A percentile compares a stretch with the other conserved stretches of the same genome.
These are phyloP conservation scores for Allobates femoralis DNA, from an alignment of 2,797 vertebrate species.

Conservation along the genomic window DNA sequence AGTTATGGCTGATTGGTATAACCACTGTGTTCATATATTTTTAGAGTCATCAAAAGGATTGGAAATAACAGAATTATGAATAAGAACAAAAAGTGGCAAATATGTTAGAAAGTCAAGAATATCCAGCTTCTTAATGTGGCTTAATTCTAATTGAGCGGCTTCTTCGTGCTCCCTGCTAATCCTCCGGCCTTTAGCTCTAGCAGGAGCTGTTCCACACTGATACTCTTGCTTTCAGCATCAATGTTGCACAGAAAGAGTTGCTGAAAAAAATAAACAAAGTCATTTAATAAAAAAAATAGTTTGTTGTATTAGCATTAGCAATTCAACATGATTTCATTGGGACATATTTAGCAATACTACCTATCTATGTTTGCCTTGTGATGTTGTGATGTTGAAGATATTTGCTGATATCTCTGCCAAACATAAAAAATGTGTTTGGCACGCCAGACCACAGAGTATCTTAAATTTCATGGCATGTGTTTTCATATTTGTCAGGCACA, in stretches of 20 bases:
- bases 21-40: conserved; percentile 67
- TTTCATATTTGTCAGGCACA: too few relatives aligned
- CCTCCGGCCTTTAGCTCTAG: conserved; percentile 77
- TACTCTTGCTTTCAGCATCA: conserved; percentile 65
- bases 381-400: too few relatives aligned
- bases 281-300: neutral
- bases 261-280: conserved; percentile 63
- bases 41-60: conserved; percentile 72
- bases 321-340: neutral
- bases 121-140: conserved; percentile 70
- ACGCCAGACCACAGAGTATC: too few relatives aligned
- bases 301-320: neutral
- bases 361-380: too few relatives aligned
- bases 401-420: too few relatives aligned
- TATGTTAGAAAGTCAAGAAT: conserved; percentile 77
- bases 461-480: too few relatives aligned
- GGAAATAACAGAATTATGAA: conserved; percentile 75
- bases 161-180: conserved; percentile 71
- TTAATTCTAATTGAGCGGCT: conserved; percentile 68
- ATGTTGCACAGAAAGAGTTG: conserved; percentile 75
- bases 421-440: too few relatives aligned
- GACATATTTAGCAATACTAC: neutral
- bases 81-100: conserved; percentile 78
- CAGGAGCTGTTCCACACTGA: conserved; percentile 76
- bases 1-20: neutral